These are phyloP conservation scores for Agelaius tricolor DNA, from an alignment of 2,113 vertebrate genomes.

Conservation along the genomic window DNA sequence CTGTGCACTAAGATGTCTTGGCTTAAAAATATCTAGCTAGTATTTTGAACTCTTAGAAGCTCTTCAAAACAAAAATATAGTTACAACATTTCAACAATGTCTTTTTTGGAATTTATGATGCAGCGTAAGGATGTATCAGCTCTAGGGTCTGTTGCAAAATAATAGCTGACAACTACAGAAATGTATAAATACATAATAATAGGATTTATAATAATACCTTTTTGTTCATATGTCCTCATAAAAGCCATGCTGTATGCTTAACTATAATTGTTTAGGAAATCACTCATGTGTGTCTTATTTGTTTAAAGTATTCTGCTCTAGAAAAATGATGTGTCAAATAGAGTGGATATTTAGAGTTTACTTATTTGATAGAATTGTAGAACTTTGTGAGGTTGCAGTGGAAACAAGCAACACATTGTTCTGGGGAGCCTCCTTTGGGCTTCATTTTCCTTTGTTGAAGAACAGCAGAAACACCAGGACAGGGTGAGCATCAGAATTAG, in stretches of 20 bases:
- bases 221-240: not conserved
- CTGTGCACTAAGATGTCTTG: not conserved
- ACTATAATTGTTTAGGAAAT: not conserved
- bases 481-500: not conserved
- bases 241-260: not conserved
- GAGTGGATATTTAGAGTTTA: not conserved
- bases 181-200: not conserved
- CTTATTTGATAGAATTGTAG: not conserved
- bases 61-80: not conserved
- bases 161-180: not conserved
- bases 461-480: not conserved
- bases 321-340: not conserved
- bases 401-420: not conserved
- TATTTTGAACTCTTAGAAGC: not conserved
- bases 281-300: not conserved
- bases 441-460: not conserved
- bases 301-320: constrained; percentile 5
- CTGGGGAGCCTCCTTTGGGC: not conserved
- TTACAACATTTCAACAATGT: not conserved
- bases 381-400: not conserved
- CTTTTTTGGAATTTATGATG: not conserved
- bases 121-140: not conserved
- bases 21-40: not conserved
- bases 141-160: not conserved
- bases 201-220: not conserved